phyloP scores from a whole-genome alignment of 2,888 invertebrate species.

The Priapulus caudatus region DNA sequence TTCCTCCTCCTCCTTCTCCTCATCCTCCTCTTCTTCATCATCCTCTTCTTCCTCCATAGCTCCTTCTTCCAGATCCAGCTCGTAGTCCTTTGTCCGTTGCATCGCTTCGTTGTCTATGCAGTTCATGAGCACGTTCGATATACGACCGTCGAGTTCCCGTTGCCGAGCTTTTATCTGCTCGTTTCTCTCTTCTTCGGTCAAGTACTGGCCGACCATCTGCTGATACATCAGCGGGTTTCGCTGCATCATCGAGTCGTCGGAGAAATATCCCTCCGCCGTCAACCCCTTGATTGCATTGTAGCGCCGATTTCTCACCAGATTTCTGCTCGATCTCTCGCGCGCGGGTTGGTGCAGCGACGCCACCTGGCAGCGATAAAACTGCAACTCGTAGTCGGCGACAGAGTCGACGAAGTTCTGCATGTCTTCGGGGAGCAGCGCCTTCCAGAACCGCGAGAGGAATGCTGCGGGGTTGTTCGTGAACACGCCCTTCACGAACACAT shows the following conservation, averaged over 20 bases:
- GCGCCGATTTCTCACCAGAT: constrained; percentile 61
- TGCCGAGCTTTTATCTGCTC: too few relatives aligned
- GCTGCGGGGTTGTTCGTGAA: constrained; percentile 52
- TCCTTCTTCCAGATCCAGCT: too few relatives aligned
- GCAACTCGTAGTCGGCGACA: constrained; percentile 46
- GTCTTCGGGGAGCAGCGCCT: constrained; percentile 53
- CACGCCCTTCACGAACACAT: constrained; percentile 51
- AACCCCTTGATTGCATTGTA: constrained; percentile 66
- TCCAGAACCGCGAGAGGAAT: constrained; percentile 66
- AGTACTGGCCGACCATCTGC: constrained; percentile 71
- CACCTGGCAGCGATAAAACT: constrained; percentile 50
- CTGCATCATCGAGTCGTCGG: constrained; percentile 83
- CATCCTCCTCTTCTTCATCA: too few relatives aligned
- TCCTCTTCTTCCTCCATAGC: too few relatives aligned
- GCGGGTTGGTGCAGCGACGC: constrained; percentile 22
- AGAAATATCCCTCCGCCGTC: constrained; percentile 63
- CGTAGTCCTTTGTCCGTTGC: too few relatives aligned
- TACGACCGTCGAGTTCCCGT: too few relatives aligned
- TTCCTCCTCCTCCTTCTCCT: too few relatives aligned
- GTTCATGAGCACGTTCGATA: too few relatives aligned
- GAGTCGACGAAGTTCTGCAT: constrained; percentile 52
- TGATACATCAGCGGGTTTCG: constrained; percentile 80
- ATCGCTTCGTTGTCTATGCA: too few relatives aligned
- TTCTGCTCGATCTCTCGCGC: constrained; percentile 31
- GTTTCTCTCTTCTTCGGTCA: constrained; percentile 61